Base-by-base conservation (phyloP, 2,113 vertebrate genomes). In the Terrapene triunguis region DNA sequence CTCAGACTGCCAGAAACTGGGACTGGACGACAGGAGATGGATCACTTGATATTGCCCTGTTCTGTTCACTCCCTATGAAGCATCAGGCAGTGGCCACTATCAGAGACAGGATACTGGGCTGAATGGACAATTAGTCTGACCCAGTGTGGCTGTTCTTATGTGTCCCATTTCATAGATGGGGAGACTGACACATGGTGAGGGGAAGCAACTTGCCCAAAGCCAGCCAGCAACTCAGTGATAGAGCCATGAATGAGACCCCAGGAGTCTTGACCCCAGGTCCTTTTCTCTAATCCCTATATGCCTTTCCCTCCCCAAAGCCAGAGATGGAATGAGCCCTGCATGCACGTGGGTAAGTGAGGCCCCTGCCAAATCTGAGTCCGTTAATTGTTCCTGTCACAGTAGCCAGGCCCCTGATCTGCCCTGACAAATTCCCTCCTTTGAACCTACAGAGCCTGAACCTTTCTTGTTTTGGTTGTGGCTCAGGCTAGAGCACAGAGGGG, bases 371-470 rank as follows among this genome's bases (percentile, higher is more conserved):
- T 62, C 29, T 62, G 11, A 62, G 59, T 62, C 13, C n/a, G 2
- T 0, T 24, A 27, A 81, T 4, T 54, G 62, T 85, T n/a, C 38
- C 9, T 8, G 35, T 16, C 59, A 62, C 59, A 62, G 8, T 21
- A 44, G 24, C 1, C 3, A 0, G 0, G 25, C 3, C 35, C 55
- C 76, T 16, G 13, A 3, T 0, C 57, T 83, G 87, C 69, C 19
- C 62, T 62, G 11, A 2, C 25, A 24, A 38, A 11, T 78, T 44
- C 3, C 25, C 5, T 4, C 59, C 89, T 29, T 3, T 2, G 78
- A 54, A n/a, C 12, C 0, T 0, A 53, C 1, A 10, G 2, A 1
- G 4, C 16, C 17, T 1, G 7, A 4, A 0, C 2, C 5, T 5
- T 72, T 29, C 3, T 10, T 10, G 21, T 0, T 6, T 54, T 53